phyloP scores from a whole-genome alignment of 2,797 vertebrate species.

The Telmatherina bonti region DNA sequence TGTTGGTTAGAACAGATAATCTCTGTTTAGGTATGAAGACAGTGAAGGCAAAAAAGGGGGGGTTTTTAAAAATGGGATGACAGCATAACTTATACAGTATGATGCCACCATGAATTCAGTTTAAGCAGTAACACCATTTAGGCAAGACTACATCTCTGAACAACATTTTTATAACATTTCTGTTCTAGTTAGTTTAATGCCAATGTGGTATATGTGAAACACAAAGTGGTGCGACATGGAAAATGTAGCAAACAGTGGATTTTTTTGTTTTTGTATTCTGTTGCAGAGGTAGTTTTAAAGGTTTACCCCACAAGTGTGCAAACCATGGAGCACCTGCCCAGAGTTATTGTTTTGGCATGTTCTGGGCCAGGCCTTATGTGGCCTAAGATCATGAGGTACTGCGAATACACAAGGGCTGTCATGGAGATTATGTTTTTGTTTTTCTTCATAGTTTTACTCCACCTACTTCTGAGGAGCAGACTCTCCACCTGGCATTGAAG shows the following conservation, averaged over 20 bases:
- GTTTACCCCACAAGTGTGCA: constrained; percentile 59
- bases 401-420: constrained; percentile 36
- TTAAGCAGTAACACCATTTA: constrained; percentile 26
- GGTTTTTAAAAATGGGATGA: not conserved
- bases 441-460: not conserved
- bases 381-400: constrained; percentile 48
- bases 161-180: constrained; percentile 15
- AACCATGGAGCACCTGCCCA: constrained; percentile 44
- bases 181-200: constrained; percentile 17
- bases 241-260: constrained; percentile 29
- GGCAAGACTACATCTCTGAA: constrained; percentile 14
- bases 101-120: constrained; percentile 20
- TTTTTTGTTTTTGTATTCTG: constrained; percentile 19
- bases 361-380: constrained; percentile 16
- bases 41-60: constrained; percentile 26
- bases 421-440: not conserved
- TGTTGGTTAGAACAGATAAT: constrained; percentile 1
- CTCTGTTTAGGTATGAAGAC: constrained; percentile 4
- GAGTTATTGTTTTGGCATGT: constrained; percentile 50
- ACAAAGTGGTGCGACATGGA: constrained; percentile 11
- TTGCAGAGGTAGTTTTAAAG: constrained; percentile 72
- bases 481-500: not conserved
- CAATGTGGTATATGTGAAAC: constrained; percentile 12
- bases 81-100: constrained; percentile 18
- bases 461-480: not conserved